Base-by-base conservation (phyloP, 1,140 invertebrate genomes). In the Hermetia illucens region DNA sequence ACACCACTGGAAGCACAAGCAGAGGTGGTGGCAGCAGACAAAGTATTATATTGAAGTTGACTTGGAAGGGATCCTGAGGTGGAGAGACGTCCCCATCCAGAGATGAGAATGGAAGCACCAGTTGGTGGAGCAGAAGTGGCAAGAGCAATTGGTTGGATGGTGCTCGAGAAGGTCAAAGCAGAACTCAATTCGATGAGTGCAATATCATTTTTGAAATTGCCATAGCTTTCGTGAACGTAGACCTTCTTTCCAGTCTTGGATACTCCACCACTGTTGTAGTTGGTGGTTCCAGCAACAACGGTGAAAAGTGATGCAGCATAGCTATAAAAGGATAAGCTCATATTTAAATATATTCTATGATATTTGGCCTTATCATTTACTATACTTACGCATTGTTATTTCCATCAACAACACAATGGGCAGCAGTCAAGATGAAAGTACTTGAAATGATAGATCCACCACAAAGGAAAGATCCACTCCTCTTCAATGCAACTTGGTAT, bases 371-470 rank as follows among this genome's bases (percentile, higher is more conserved):
- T n/a, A n/a, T n/a, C n/a, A n/a, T n/a, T n/a, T n/a, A n/a, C n/a
- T n/a, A n/a, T n/a, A n/a, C n/a, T n/a, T n/a, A n/a, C n/a, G n/a
- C n/a, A n/a, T n/a, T n/a, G n/a, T n/a, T 27, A 13, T 8, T 9
- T 38, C 5, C 10, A n/a, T 47, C 22, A 4, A 10, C 32, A 5
- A 47, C 43, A 36, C 71, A 74, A 42, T 73, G 68, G 31, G 55
- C 69, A 34, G 70, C 68, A 3, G 66, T 67, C 4, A 74, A 32
- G 24, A 72, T 42, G 48, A 55, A 68, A 2, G 49, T 34, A 4
- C 54, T 44, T 12, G 41, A 52, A 19, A 74, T 36, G 37, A 74
- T 61, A 4, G 66, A 63, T 5, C 66, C 71, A 22, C 70, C 71
- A 41, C 71, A 74, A 10, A 52, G 43, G 39, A 67, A 66, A 5